Conservation (phyloP, 2,888 invertebrate genomes). For the Lycaena phlaeas region DNA sequence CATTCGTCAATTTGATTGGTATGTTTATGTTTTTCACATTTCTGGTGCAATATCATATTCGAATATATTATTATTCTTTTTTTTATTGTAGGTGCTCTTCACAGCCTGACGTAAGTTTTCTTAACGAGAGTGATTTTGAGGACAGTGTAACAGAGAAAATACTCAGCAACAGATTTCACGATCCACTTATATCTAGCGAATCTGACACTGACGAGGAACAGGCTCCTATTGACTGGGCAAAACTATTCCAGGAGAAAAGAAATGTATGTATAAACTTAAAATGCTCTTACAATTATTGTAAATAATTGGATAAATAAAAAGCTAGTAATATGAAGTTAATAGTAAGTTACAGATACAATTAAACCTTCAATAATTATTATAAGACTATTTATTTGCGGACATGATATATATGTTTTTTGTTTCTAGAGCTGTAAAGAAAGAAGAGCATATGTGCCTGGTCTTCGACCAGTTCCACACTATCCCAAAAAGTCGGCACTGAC, state of each 20-base stretch:
- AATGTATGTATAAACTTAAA: constrained; percentile 25
- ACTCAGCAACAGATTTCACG: constrained; percentile 38
- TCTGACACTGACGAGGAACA: constrained; percentile 40
- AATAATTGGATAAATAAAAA: no score
- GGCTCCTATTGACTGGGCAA: constrained; percentile 40
- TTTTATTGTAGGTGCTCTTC: constrained; percentile 40
- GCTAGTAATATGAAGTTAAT: no score
- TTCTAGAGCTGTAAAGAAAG: constrained; percentile 22
- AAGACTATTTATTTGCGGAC: no score
- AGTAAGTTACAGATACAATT: no score
- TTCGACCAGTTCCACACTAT: constrained; percentile 27
- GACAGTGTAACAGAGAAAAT: constrained; percentile 45
- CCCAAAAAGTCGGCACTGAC: constrained; percentile 40
- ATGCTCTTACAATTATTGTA: no score
- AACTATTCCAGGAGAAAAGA: constrained; percentile 31
- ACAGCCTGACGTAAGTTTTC: constrained; percentile 28
- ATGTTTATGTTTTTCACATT: constrained; percentile 15
- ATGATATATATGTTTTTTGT: no score
- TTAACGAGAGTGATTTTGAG: constrained; percentile 37
- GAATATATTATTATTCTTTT: no score
- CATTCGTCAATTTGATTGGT: constrained; percentile 43
- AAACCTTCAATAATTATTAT: no score
- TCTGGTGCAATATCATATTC: not conserved
- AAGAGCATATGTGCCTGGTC: constrained; percentile 34
- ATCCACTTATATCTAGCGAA: constrained; percentile 43